phyloP scores from a whole-genome alignment of 2,113 vertebrate genomes.

The Corythoichthys haematopterus region DNA sequence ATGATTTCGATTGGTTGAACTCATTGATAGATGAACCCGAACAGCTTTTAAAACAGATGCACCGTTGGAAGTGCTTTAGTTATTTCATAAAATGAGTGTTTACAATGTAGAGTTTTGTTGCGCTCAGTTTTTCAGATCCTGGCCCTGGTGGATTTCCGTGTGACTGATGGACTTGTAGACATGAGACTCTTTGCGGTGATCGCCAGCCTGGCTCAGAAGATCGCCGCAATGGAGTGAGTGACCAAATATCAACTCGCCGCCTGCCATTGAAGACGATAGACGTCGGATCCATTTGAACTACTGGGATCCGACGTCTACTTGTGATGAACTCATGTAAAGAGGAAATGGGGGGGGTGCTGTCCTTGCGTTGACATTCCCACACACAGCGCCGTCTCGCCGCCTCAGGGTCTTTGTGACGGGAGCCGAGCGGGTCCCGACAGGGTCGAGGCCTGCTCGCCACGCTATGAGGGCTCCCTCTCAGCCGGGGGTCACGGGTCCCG shows the following conservation, averaged over 20 bases:
- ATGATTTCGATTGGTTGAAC: no score
- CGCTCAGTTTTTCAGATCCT: conserved; percentile 73
- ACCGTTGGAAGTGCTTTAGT: no score
- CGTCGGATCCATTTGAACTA: no score
- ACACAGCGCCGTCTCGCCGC: conserved; percentile 56
- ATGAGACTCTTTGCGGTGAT: conserved; percentile 86
- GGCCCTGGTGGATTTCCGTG: conserved; percentile 88
- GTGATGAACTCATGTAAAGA: no score
- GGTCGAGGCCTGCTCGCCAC: conserved; percentile 65
- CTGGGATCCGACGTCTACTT: background rate
- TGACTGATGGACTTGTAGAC: conserved; percentile 92
- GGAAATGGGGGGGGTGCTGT: no score
- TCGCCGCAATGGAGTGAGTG: conserved; percentile 86
- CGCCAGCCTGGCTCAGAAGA: conserved; percentile 87
- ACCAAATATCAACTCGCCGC: conserved; percentile 52
- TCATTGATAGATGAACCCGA: background rate
- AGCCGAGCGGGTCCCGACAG: conserved; percentile 51
- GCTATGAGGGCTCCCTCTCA: conserved; percentile 59
- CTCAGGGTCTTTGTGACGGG: conserved; percentile 45
- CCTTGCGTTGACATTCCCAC: conserved; percentile 65
- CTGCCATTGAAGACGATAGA: no score
- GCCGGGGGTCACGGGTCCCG: conserved; percentile 58
- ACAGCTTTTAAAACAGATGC: background rate
- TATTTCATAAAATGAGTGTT: no score
- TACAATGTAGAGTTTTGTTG: background rate